A percentile compares a stretch with the other conserved stretches of the same genome.
Conservation (phyloP, 2,888 invertebrate genomes). For the Athalia rosae region DNA sequence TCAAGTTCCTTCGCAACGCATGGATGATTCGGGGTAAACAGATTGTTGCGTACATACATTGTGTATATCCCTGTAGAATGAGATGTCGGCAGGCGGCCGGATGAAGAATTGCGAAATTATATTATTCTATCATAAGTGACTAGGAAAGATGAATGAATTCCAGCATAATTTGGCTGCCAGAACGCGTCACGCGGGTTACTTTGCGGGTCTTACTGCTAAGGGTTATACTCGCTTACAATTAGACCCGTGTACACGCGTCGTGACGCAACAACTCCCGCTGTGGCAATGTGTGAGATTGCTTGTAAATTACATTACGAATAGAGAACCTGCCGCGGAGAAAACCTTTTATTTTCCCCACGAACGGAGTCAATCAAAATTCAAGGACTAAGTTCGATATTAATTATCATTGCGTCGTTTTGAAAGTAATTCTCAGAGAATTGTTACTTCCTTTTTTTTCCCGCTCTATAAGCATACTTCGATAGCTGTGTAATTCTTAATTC, state of each 20-base stretch:
- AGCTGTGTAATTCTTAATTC: not conserved
- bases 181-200: no score
- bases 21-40: not conserved
- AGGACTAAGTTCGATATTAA: not conserved
- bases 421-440: constrained; percentile 1
- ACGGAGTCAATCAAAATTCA: constrained; percentile 7
- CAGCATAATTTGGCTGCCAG: not conserved
- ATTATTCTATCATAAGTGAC: not conserved
- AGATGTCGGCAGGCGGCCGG: not conserved
- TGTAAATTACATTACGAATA: not conserved
- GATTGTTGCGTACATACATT: not conserved
- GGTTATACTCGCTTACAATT: no score
- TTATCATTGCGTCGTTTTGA: not conserved
- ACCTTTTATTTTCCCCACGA: not conserved
- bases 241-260: not conserved
- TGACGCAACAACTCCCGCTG: constrained; percentile 1
- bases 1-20: not conserved
- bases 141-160: constrained; percentile 3
- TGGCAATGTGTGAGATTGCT: not conserved
- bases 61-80: not conserved
- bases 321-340: constrained; percentile 2
- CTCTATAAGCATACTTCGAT: no score
- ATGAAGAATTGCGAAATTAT: not conserved
- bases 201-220: no score
- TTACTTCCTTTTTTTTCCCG: not conserved